Evolutionary conservation across 1,140 invertebrate species (phyloP), one percentile per base, ranked within the genome.

Genomic region (Drosophila saltans): DNA sequence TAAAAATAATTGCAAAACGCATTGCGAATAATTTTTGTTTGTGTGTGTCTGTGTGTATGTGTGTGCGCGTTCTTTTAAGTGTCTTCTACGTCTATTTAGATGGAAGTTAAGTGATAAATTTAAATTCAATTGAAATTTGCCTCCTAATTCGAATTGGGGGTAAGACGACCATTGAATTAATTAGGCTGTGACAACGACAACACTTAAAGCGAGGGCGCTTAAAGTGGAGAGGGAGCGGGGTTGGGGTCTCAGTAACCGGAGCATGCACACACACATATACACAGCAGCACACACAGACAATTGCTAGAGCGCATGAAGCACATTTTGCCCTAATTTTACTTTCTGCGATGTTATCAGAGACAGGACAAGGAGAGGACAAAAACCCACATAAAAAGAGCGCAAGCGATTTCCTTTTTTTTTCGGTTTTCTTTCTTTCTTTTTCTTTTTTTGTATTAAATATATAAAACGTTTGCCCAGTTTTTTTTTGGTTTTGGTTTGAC

Each of bases 251-350:
- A 67, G 68, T 70, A 62, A 61, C 57, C 57, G 60, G 39, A 43
- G 60, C 55, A 66, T 43, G 43, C 68, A 58, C 65, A 69, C 62
- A 69, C 60, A 28, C 72, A 61, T 45, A 40, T 40, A 57, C 11
- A 9, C 58, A 48, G 33, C 36, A 6, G 21, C 30, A 39, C 16
- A 58, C 39, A 59, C 39, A 28, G 21, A 7, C 66, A 56, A 36
- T 36, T 39, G 40, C 57, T 57, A 30, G 39, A 61, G 56, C 64
- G 60, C 63, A 72, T 68, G 69, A 66, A 84, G 78, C 67, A 52
- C 45, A 90, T 83, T 85, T 84, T 89, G 84, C 84, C 84, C 84
- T 81, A 89, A 89, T 89, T 89, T 89, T 89, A 89, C 84, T 89
- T 89, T 89, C 84, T 76, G 78, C 84, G 84, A 89, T 89, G 84